Percentiles rank a stretch among this genome's conserved stretches.
phyloP scores from a whole-genome alignment of 2,888 invertebrate species.

The Chalcis sispes region DNA sequence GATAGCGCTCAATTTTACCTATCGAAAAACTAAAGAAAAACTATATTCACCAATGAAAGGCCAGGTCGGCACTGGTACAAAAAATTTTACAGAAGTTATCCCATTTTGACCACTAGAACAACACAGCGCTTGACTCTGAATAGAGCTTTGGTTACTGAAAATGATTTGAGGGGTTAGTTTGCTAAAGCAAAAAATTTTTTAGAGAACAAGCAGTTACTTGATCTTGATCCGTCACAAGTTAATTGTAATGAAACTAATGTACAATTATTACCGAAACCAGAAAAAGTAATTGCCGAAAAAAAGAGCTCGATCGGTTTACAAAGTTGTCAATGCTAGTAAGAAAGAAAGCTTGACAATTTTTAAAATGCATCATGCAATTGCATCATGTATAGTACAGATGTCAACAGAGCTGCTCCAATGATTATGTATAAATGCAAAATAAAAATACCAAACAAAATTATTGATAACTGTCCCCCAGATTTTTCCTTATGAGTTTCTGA shows the following conservation, averaged over 20 bases:
- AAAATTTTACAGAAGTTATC: neutral
- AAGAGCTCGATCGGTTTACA: slow-evolving; percentile 56
- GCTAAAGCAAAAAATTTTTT: neutral
- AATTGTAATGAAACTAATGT: slow-evolving; percentile 61
- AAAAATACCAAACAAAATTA: slow-evolving; percentile 1
- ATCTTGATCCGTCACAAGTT: slow-evolving; percentile 55
- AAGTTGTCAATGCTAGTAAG: slow-evolving; percentile 56
- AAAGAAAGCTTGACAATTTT: slow-evolving; percentile 59
- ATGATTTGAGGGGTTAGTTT: slow-evolving; percentile 30
- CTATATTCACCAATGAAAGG: neutral
- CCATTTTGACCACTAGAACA: neutral
- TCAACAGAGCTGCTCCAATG: slow-evolving; percentile 19
- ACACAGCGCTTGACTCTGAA: slow-evolving; percentile 23
- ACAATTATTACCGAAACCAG: slow-evolving; percentile 57
- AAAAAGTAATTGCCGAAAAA: slow-evolving; percentile 57
- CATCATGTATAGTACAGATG: slow-evolving; percentile 46
- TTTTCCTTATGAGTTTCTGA: slow-evolving; percentile 71
- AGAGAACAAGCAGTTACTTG: neutral
- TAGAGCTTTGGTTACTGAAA: slow-evolving; percentile 33
- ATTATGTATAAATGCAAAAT: neutral
- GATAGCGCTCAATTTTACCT: slow-evolving; percentile 25
- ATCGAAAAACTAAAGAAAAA: neutral
- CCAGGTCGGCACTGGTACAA: slow-evolving; percentile 31
- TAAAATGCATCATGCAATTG: too few species aligned
- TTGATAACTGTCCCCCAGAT: slow-evolving; percentile 59